Percentiles rank a stretch among this genome's conserved stretches.
These are phyloP conservation scores for Ameiurus melas DNA, from an alignment of 2,113 vertebrate genomes.

Conservation along the genomic window DNA sequence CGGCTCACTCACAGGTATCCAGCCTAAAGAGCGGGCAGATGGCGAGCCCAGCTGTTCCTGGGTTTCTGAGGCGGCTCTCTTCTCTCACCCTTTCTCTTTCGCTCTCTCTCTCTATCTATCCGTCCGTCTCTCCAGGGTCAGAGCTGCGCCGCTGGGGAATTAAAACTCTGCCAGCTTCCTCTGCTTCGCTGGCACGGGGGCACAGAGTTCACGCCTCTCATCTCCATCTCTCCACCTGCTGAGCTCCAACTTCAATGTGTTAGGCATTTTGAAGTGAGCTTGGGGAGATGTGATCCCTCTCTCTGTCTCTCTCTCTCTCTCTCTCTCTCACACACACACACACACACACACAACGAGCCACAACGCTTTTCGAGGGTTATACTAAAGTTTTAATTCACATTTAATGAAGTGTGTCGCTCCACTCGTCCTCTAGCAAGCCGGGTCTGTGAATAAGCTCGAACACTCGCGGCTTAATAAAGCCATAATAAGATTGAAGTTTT, in stretches of 20 bases:
- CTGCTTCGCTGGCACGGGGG: constrained; percentile 57
- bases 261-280: constrained; percentile 50
- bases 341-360: background rate
- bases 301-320: background rate
- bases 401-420: constrained; percentile 31
- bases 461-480: background rate
- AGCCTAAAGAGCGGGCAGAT: constrained; percentile 72
- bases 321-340: background rate
- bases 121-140: constrained; percentile 64
- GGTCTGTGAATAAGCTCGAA: background rate
- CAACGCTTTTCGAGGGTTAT: background rate
- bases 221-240: constrained; percentile 44
- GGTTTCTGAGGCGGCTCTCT: constrained; percentile 65
- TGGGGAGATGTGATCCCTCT: constrained; percentile 1
- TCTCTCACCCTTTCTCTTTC: constrained; percentile 55
- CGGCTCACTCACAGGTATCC: constrained; percentile 64
- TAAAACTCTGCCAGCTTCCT: constrained; percentile 64
- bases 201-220: constrained; percentile 61
- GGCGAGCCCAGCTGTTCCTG: constrained; percentile 75
- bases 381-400: constrained; percentile 35
- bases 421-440: background rate
- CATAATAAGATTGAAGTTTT: background rate
- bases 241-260: constrained; percentile 55
- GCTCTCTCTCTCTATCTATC: constrained; percentile 27
- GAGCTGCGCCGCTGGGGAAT: constrained; percentile 67